Evolutionary conservation across 2,888 invertebrate genomes (phyloP), one percentile per base, ranked within the genome.

Genomic region (Nephrotoma guestfalica): DNA sequence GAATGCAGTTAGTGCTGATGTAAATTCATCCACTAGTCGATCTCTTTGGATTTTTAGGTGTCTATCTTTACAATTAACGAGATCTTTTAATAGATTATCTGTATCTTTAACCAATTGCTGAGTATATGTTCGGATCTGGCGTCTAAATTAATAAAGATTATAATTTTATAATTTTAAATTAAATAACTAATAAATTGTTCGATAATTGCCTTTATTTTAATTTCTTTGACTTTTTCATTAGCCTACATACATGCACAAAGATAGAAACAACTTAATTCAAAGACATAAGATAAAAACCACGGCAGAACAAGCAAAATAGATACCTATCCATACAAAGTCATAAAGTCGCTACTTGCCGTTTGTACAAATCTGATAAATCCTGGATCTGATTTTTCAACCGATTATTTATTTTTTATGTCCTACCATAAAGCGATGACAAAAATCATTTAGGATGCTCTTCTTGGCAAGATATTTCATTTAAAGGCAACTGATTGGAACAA

Each of bases 51-150:
- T 95, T 91, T 97, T 97, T 90, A 96, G 93, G 89, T 97, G 96
- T 88, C 96, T 93, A 92, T 96, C 94, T 90, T 95, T 95, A 88
- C 94, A 94, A 88, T 95, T 92, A 89, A 94, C 94, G 92, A 99
- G 93, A 88, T 97, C 96, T 92, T 97, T 97, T 88, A 98, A 93
- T 91, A 96, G 94, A 51, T 94, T 94, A 89, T 95, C 97, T 0
- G 98, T 98, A 90, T 98, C 98, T 90, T 98, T 97, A 0, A 97
- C 97, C 89, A 99, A 92, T 90, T 97, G 97, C 90, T 98, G 97
- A 0, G 98, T 98, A 91, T 98, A 98, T 91, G 97, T 97, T 91
- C 98, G 97, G 89, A 98, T 96, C 91, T 98, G 96, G 91, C 98
- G 97, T 87, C 98, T 98, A 90, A 40, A 92, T 91, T 87, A 86